phyloP scores from a whole-genome alignment of 2,888 invertebrate species.

The Molanna angustata region DNA sequence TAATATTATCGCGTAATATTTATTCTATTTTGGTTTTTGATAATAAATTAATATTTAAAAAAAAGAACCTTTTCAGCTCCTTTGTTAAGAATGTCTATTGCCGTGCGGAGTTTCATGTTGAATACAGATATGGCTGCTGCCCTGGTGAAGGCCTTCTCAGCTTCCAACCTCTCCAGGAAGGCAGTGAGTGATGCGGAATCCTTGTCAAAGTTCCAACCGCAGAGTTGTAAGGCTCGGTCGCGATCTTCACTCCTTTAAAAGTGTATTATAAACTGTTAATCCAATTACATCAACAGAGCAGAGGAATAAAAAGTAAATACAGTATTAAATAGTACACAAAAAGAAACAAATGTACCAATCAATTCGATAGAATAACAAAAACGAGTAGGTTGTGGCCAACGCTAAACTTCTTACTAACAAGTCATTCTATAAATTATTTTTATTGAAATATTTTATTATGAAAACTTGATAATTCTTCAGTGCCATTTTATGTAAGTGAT shows the following conservation, averaged over 20 bases:
- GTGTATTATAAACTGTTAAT: not conserved
- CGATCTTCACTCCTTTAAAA: constrained; percentile 65
- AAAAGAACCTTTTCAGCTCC: constrained; percentile 52
- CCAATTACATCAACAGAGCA: too few species aligned
- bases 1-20: too few species aligned
- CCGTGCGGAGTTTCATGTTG: constrained; percentile 78
- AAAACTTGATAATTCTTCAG: too few species aligned
- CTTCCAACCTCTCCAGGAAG: constrained; percentile 67
- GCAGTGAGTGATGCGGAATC: constrained; percentile 56
- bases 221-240: constrained; percentile 77
- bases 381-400: not conserved
- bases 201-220: constrained; percentile 86
- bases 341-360: too few species aligned
- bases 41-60: too few species aligned
- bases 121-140: constrained; percentile 92
- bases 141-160: constrained; percentile 70
- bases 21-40: too few species aligned
- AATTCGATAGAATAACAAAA: not conserved
- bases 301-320: too few species aligned
- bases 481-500: too few species aligned
- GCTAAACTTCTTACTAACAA: not conserved
- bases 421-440: too few species aligned
- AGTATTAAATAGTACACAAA: too few species aligned
- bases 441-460: too few species aligned
- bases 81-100: constrained; percentile 81